Conservation (phyloP, 1,140 invertebrate genomes). For the Drosophila melanogaster region Release_6_plus_ISO1_MT NT_037436.4:6697501-6698000, state of each 20-base stretch:
- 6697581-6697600: conserved; percentile 3
- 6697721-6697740: conserved; percentile 32
- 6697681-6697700: conserved; percentile 51
- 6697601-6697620: conserved; percentile 1
- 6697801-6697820: conserved; percentile 34
- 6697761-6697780: conserved; percentile 41
- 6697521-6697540: conserved; percentile 63
- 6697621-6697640: conserved; percentile 47
- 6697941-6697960: not conserved
- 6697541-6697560: conserved; percentile 48
- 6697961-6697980: conserved; percentile 6
- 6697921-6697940: conserved; percentile 17
- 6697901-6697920: not conserved
- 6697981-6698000: conserved; percentile 1
- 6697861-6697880: conserved; percentile 12
- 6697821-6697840: conserved; percentile 39
- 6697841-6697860: conserved; percentile 16
- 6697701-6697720: conserved; percentile 43
- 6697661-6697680: conserved; percentile 50
- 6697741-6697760: conserved; percentile 32
- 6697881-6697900: not conserved
- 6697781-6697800: conserved; percentile 35
- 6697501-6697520: conserved; percentile 55
- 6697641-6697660: conserved; percentile 44
- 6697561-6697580: conserved; percentile 8